Evolutionary conservation across 37 sponge, comb jelly and placozoan species (phyloP), one percentile per base, ranked within the genome.

Genomic region (Agelas oroides): DNA sequence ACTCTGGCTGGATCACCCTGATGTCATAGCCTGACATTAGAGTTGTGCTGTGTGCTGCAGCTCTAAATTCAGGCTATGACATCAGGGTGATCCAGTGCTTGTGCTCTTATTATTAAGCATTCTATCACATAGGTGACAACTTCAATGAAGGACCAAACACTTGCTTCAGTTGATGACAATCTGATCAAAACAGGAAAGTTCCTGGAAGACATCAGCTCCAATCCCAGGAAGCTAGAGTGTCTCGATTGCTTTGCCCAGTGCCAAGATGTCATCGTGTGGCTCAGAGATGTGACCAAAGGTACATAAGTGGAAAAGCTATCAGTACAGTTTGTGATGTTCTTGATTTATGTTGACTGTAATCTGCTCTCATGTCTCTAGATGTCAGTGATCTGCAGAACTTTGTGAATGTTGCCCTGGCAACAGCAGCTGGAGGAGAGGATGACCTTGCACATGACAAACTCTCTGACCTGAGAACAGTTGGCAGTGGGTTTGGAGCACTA

Each of bases 401-500:
- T 87, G 87, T 87, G 34, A 80, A 55, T 52, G 80, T 87, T 32
- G 88, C 88, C 65, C 78, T 86, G 33, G 86, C 86, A 18, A 87
- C 87, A 33, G 81, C 73, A 46, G 72, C 87, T 66, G 81, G 73
- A 13, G 87, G 87, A 46, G 87, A 87, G 39, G 87, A 54, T 66
- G 87, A 79, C 58, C 46, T 73, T 54, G 34, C 80, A 37, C 37
- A 63, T 65, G 87, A 87, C 54, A 87, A 59, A 33, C 79, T 87
- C 53, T 87, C 87, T 20, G 20, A 53, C 40, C 64, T 87, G 52
- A 33, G 65, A 25, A 87, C 55, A 30, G 81, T 87, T 16, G 87
- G 81, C 25, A 87, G 66, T 80, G 75, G 87, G 28, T 87, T 80
- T 79, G 59, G 37, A 18, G 62, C 80, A 40, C 75, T 87, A 16